Evolutionary conservation across 1,140 invertebrate genomes (phyloP).

Genomic region (Zaprionus tsacasi): DNA sequence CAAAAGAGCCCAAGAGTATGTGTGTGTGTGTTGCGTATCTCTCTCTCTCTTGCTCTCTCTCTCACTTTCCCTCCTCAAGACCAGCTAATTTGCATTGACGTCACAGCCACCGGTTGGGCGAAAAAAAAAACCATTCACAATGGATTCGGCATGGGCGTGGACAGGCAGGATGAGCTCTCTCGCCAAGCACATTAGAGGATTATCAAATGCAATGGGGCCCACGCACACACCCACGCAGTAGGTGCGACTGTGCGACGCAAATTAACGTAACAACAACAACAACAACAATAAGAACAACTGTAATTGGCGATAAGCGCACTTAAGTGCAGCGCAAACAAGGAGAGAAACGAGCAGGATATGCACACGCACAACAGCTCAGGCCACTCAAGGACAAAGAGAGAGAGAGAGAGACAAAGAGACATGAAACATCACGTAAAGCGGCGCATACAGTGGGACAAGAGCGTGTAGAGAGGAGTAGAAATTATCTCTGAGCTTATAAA

Average conservation of each 20-base stretch:
- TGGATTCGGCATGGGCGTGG: background rate
- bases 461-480: too few relatives aligned
- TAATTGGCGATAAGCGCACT: constrained; percentile 24
- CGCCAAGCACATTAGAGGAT: background rate
- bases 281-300: background rate
- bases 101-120: constrained; percentile 13
- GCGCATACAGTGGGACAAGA: background rate
- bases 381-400: constrained; percentile 18
- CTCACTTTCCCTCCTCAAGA: background rate
- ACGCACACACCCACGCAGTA: background rate
- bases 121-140: background rate
- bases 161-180: constrained; percentile 11
- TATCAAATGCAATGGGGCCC: constrained; percentile 10
- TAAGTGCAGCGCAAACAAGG: constrained; percentile 27
- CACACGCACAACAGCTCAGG: background rate
- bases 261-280: constrained; percentile 12
- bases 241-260: constrained; percentile 10
- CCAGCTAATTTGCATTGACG: constrained; percentile 38
- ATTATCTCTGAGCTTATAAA: too few relatives aligned
- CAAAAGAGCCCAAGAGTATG: background rate
- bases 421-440: background rate
- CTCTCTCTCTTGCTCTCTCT: background rate
- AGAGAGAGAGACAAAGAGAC: background rate
- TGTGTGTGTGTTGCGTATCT: background rate
- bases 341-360: constrained; percentile 3